A percentile compares a stretch with the other conserved stretches of the same genome.
Conservation (phyloP, 1,140 invertebrate species). For the Saxidomus purpurata region DNA sequence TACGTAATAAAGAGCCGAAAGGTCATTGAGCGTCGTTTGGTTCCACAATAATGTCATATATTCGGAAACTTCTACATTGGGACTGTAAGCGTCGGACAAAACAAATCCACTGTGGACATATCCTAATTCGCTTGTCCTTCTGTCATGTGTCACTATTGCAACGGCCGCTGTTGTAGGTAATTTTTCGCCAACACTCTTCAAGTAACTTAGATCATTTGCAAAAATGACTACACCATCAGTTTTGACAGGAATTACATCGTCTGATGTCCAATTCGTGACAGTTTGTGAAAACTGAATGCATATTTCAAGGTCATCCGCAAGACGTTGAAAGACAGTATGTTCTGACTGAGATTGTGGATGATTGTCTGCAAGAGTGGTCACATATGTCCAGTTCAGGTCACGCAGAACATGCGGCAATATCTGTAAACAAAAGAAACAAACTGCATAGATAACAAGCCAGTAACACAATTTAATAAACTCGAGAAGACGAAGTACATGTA, state of each 20-base stretch:
- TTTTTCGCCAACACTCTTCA: not conserved
- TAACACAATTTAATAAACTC: too few relatives aligned
- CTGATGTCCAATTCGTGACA: not conserved
- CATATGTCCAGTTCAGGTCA: conserved; percentile 39
- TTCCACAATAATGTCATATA: conserved; percentile 23
- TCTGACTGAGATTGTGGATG: not conserved
- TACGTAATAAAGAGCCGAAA: not conserved
- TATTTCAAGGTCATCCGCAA: conserved; percentile 36
- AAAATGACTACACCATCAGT: conserved; percentile 37
- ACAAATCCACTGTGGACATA: not conserved
- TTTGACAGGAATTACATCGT: not conserved
- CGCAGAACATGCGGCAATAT: not conserved
- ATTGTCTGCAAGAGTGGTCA: not conserved
- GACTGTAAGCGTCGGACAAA: not conserved
- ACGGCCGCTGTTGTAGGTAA: not conserved
- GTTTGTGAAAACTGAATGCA: conserved; percentile 17
- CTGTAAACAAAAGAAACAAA: conserved; percentile 14
- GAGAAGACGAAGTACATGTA: too few relatives aligned
- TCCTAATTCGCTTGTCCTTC: not conserved
- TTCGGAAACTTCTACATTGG: not conserved
- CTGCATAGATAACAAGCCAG: too few relatives aligned
- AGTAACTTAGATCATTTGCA: not conserved
- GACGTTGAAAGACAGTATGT: not conserved
- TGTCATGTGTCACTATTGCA: conserved; percentile 14
- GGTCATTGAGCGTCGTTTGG: conserved; percentile 4